Percentiles rank a stretch among this genome's conserved stretches.
Conservation (phyloP, 2,113 vertebrate species). For the Lepisosteus oculatus region DNA sequence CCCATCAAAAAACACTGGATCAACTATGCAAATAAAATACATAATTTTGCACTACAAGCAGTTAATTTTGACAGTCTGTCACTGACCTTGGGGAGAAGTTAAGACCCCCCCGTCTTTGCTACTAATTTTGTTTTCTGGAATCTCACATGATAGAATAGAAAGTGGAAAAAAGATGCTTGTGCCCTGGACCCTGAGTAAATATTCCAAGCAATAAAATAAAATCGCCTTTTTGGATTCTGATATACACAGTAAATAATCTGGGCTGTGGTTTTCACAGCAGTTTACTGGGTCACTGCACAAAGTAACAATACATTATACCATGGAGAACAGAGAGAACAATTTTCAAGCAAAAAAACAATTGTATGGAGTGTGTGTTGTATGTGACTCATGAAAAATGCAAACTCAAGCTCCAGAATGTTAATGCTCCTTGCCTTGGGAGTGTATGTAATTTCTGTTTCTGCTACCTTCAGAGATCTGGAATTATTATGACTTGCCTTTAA, state of each 20-base stretch:
- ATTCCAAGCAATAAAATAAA: constrained; percentile 24
- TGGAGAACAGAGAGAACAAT: neutral
- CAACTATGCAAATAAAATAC: neutral
- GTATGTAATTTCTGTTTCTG: no score
- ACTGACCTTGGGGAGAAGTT: constrained; percentile 39
- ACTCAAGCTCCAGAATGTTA: no score
- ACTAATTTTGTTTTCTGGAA: constrained; percentile 33
- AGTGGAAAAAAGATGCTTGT: constrained; percentile 29
- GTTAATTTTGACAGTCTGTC: constrained; percentile 31
- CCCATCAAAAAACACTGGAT: neutral
- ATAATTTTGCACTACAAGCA: constrained; percentile 17
- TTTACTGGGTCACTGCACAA: constrained; percentile 15
- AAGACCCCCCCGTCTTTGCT: constrained; percentile 8
- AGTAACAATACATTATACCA: constrained; percentile 7
- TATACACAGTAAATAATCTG: constrained; percentile 22
- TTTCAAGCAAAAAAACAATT: no score
- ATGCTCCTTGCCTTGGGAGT: no score
- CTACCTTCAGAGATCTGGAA: no score
- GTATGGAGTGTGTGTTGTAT: no score
- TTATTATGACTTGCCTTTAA: no score
- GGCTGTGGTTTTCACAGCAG: constrained; percentile 20
- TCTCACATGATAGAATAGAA: constrained; percentile 30
- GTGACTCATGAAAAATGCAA: no score
- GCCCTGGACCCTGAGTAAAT: constrained; percentile 25
- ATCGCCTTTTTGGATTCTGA: constrained; percentile 5